phyloP scores from a whole-genome alignment of 2,797 vertebrate species.

The Halcyon smyrnensis region DNA sequence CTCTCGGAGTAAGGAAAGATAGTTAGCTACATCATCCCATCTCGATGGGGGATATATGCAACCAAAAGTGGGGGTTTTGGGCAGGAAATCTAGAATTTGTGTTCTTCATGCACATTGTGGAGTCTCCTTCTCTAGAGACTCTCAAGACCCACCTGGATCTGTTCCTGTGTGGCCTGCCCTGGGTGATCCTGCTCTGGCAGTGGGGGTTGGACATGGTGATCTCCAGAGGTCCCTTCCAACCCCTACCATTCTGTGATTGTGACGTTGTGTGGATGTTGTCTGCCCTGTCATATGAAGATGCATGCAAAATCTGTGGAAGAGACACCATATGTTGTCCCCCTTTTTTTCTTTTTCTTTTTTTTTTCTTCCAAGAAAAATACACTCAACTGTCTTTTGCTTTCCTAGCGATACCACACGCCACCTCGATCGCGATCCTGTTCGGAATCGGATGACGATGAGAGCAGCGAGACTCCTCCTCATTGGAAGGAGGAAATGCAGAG shows the following conservation, averaged over 20 bases:
- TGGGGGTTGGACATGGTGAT: too few relatives aligned
- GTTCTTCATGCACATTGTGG: neutral
- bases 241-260: too few relatives aligned
- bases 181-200: too few relatives aligned
- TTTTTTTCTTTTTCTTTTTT: neutral
- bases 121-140: too few relatives aligned
- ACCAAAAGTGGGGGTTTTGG: neutral
- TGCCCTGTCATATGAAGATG: neutral
- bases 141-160: too few relatives aligned
- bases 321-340: fast-evolving
- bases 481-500: conserved; percentile 99
- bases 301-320: neutral
- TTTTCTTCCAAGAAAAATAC: fast-evolving
- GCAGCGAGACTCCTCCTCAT: conserved; percentile 97
- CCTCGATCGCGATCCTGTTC: conserved; percentile 91
- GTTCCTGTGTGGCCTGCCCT: too few relatives aligned
- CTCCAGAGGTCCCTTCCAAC: too few relatives aligned
- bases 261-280: too few relatives aligned
- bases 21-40: fast-evolving
- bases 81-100: neutral
- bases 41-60: neutral
- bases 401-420: conserved; percentile 94
- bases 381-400: neutral
- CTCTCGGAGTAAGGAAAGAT: neutral
- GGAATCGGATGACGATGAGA: conserved; percentile 88